Base-by-base conservation (phyloP, 1,140 invertebrate species). In the Drosophila triauraria region DNA sequence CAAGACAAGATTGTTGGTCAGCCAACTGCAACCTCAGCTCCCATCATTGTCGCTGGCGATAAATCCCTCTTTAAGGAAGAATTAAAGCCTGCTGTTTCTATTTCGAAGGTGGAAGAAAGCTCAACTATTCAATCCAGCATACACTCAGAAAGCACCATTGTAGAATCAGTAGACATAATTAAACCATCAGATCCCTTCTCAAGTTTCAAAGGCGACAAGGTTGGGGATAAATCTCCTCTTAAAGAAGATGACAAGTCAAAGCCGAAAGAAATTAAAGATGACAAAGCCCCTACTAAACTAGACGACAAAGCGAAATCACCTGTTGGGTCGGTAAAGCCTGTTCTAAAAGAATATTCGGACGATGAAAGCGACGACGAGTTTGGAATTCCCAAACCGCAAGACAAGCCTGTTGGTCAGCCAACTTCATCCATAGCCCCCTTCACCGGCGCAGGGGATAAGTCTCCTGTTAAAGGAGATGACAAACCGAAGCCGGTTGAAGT, bases 241-340 rank as follows among this genome's bases (percentile, higher is more conserved):
- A 32, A 32, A 32, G 8, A 2, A 32, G 32, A 32, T 32, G 32
- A 9, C 1, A 32, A 9, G 2, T 2, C 32, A 2, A 32, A n/a
- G n/a, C n/a, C n/a, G 8, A 9, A 9, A 9, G 32, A 32, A 32
- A 2, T 35, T 3, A 60, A 53, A 27, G 57, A 69, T n/a, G 46
- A 44, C 43, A 53, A 25, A 20, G 12, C 30, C 9, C 17, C 32
- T 17, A 17, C 42, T 38, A 46, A 27, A 4, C n/a, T 38, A 43
- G 60, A 51, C 17, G 43, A 56, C 6, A 64, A 76, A n/a, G 10
- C 15, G 44, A 60, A 58, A n/a, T 58, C 46, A 6, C 23, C 15
- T 5, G 27, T 54, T 23, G 20, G n/a, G 12, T 5, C 44, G 1
- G 25, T 38, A 57, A 2, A 27, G 5, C 27, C 27, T 27, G 7